Evolutionary conservation across 2,113 vertebrate genomes (phyloP).

Genomic region (Eolophus roseicapilla): DNA sequence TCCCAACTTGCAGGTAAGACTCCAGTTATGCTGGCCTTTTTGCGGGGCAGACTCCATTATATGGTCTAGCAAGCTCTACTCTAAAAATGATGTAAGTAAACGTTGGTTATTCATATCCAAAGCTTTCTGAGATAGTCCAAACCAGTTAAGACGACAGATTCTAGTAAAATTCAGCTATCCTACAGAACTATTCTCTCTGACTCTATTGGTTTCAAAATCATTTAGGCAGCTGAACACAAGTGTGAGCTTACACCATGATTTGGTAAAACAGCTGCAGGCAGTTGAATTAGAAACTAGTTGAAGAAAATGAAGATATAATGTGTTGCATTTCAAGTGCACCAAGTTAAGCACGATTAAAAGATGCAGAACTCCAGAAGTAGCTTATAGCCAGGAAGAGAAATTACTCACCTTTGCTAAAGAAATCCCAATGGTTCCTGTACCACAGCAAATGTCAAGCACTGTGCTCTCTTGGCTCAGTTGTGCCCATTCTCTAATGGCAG

Average conservation of each 20-base stretch:
- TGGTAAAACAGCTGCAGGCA: neutral
- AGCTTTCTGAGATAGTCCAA: neutral
- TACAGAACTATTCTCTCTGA: neutral
- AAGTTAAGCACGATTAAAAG: neutral
- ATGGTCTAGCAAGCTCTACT: neutral
- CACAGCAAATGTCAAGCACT: constrained; percentile 92
- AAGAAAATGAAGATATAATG: neutral
- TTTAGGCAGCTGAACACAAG: neutral
- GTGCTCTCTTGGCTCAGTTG: constrained; percentile 84
- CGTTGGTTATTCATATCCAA: neutral
- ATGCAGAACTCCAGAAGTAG: neutral
- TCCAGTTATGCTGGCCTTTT: neutral
- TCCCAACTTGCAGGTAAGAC: neutral
- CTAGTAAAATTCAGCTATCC: neutral
- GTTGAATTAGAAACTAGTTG: neutral
- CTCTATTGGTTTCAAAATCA: neutral
- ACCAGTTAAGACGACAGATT: neutral
- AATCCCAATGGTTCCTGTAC: constrained; percentile 94
- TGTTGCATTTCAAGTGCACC: neutral
- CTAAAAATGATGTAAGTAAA: neutral
- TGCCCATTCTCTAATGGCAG: constrained; percentile 88
- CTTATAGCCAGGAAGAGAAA: neutral
- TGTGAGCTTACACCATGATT: neutral
- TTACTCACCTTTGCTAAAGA: constrained; percentile 85
- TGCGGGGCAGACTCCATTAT: neutral